A percentile compares a stretch with the other conserved stretches of the same genome.
Evolutionary conservation across 2,113 vertebrate species (phyloP).

Genomic region (Taxidea taxus): DNA sequence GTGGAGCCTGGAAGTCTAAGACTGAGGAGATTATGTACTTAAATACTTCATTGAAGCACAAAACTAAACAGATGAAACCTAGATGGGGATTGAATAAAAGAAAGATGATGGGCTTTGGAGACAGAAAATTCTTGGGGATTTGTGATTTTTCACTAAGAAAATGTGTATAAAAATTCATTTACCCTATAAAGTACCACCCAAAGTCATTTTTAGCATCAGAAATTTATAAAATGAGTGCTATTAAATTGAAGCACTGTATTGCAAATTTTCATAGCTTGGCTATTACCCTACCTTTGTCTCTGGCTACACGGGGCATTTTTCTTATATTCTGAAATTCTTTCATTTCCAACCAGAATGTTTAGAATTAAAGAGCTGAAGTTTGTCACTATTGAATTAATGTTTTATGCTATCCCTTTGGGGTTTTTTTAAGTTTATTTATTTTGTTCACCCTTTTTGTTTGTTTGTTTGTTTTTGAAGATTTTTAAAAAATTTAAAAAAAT

Average conservation of each 20-base stretch:
- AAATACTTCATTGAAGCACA: conserved; percentile 10
- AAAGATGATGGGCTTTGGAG: not conserved
- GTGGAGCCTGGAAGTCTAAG: not conserved
- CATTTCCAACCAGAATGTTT: not conserved
- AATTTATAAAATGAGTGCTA: not conserved
- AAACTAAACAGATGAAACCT: not conserved
- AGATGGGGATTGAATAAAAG: not conserved
- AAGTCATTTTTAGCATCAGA: not conserved
- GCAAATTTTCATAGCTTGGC: not conserved
- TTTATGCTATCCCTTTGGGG: not conserved
- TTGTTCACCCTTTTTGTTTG: conserved; percentile 63
- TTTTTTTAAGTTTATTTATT: not conserved
- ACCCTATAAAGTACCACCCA: not conserved
- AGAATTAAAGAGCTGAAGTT: not conserved
- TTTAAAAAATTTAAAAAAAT: no score
- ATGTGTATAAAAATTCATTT: not conserved
- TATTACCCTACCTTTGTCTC: not conserved
- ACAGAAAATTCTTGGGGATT: not conserved
- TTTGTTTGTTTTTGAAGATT: no score
- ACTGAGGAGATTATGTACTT: not conserved
- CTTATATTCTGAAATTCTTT: not conserved
- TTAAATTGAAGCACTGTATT: not conserved
- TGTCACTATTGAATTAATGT: not conserved
- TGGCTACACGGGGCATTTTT: not conserved
- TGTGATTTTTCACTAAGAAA: not conserved